Conservation (phyloP, 2,113 vertebrate species). For the Zingel zingel region DNA sequence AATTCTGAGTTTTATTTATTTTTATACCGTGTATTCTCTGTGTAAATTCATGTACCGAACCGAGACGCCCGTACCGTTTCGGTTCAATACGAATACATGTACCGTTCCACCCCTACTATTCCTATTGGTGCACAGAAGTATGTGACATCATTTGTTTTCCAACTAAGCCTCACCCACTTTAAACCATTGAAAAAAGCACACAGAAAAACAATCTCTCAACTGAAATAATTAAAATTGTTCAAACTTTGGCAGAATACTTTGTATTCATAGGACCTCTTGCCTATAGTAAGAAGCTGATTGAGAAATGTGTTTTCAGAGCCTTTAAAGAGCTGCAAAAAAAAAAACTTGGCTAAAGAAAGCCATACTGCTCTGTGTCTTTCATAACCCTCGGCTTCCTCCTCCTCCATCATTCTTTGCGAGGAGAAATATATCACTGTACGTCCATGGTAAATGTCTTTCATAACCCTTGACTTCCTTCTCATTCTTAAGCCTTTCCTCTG, state of each 20-base stretch:
- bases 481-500: conserved; percentile 17
- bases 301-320: neutral
- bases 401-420: neutral
- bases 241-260: neutral
- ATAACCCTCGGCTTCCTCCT: conserved; percentile 12
- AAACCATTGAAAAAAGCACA: neutral
- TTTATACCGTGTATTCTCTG: no score
- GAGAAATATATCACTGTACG: neutral
- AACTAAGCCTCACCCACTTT: neutral
- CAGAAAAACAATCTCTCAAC: neutral
- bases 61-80: no score
- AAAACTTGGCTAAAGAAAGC: neutral
- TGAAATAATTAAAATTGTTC: neutral
- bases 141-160: neutral
- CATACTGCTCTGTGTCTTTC: conserved; percentile 24
- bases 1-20: no score
- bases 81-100: no score
- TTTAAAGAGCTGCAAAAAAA: conserved; percentile 8
- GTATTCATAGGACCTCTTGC: neutral
- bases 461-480: conserved; percentile 24
- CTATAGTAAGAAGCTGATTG: conserved; percentile 1
- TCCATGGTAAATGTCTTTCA: conserved; percentile 39
- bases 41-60: no score
- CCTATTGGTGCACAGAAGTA: neutral
- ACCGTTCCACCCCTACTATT: no score